Conservation (phyloP, 2,113 vertebrate genomes). For the Deroptyus accipitrinus region DNA sequence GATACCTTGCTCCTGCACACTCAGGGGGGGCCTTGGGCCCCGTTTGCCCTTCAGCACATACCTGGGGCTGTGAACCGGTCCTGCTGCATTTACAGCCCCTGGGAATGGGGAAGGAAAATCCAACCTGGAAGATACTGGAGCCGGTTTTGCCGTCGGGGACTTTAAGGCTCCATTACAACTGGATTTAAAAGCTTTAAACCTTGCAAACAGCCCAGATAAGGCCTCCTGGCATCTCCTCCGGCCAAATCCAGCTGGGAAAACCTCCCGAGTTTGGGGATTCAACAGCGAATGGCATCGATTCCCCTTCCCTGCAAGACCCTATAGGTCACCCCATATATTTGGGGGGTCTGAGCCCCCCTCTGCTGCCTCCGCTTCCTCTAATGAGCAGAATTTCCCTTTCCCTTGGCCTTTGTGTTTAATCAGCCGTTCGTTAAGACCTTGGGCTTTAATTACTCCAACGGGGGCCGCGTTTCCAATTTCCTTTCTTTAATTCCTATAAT, state of each 20-base stretch:
- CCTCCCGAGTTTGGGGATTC: rapidly evolving
- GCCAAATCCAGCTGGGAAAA: rapidly evolving
- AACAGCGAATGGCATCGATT: rapidly evolving
- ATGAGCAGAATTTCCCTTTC: background rate
- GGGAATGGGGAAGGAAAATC: background rate
- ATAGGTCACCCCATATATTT: rapidly evolving
- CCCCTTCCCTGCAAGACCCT: background rate
- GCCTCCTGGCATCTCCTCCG: background rate
- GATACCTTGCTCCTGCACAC: rapidly evolving
- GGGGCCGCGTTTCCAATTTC: conserved; percentile 20
- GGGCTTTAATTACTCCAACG: background rate
- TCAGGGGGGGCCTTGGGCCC: background rate
- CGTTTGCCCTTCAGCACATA: rapidly evolving
- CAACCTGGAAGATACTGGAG: rapidly evolving
- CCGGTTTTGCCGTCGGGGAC: rapidly evolving
- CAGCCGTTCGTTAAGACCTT: background rate
- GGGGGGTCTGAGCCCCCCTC: background rate
- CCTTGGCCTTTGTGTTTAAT: background rate
- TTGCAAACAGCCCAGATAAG: background rate
- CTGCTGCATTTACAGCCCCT: rapidly evolving
- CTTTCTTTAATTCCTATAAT: conserved; percentile 51
- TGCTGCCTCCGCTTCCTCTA: background rate
- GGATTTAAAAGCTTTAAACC: background rate
- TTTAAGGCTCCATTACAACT: rapidly evolving
- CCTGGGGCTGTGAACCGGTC: background rate